Evolutionary conservation across 2,113 vertebrate species (phyloP).

Genomic region (Podilymbus podiceps): DNA sequence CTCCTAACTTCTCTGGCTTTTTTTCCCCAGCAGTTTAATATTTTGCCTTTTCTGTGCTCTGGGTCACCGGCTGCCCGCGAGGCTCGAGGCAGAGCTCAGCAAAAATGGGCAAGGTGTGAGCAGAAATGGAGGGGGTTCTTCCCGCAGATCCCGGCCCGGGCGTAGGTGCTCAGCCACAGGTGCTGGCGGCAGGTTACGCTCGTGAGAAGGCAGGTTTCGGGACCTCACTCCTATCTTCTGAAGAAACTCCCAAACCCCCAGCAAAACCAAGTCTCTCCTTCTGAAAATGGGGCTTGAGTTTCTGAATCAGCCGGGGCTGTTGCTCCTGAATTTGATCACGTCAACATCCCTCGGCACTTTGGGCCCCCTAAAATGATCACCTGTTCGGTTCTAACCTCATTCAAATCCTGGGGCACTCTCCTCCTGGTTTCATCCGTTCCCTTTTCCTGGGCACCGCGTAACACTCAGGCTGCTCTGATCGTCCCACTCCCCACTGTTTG

Average conservation of each 20-base stretch:
- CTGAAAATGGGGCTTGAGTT: not conserved
- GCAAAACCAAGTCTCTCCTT: not conserved
- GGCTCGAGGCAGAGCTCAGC: not conserved
- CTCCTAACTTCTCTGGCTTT: not conserved
- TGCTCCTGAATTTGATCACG: not conserved
- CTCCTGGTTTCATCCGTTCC: not conserved
- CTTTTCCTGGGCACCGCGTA: not conserved
- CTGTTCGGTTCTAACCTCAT: rapidly evolving
- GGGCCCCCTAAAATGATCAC: not conserved
- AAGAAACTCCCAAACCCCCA: not conserved
- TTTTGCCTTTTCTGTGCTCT: not conserved
- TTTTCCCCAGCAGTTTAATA: not conserved
- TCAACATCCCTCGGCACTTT: not conserved
- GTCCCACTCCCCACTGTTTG: not conserved
- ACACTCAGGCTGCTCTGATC: not conserved
- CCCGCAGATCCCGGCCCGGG: not conserved
- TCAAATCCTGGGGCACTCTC: not conserved
- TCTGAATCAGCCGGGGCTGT: not conserved
- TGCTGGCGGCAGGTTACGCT: rapidly evolving
- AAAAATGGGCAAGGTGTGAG: not conserved
- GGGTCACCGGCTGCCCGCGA: rapidly evolving
- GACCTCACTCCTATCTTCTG: not conserved
- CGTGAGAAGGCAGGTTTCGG: not conserved
- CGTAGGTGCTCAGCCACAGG: not conserved
- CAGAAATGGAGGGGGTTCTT: not conserved